Base-by-base conservation (phyloP, 2,888 invertebrate species). In the Erebia epiphron region DNA sequence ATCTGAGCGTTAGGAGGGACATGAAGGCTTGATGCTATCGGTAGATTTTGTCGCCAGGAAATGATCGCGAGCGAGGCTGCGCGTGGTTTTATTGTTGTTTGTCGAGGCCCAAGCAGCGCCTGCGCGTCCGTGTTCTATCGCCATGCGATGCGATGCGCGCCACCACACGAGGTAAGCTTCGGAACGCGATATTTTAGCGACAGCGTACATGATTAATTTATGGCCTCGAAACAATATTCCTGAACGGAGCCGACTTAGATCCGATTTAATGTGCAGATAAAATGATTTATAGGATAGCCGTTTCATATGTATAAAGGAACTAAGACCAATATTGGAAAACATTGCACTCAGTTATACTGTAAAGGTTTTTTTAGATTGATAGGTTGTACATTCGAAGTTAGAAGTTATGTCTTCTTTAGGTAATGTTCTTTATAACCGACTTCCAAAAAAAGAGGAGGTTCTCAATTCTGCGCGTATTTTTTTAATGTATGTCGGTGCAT, bases 141-240 rank as follows among this genome's bases (percentile, higher is more conserved):
- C 83, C 84, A 10, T 9, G 54, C 54, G 81, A 78, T 82, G 77
- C 85, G 88, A 87, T 83, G 90, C 86, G 83, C 86, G 83, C 86
- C 83, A 84, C 85, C 82, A 79, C 79, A 78, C 76, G 80, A 62
- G 79, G 82, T 82, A 86, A 83, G 84, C 82, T 82, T 81, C 83
- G 85, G 84, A 91, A 87, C 85, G 87, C 90, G 84, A 91, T 90
- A 92, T 90, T 91, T 92, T 89, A 91, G 91, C 91, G 92, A 92
- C 91, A 90, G 91, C 86, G 83, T 88, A 92, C 92, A 92, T 92
- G 92, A 92, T 92, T 92, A 91, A 92, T 92, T 92, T 92, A 92
- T 92, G 83, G 90, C 84, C 78, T 83, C 78, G 84, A 85, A 89
- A 90, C 86, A 83, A 87, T 89, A 89, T 88, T 87, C 85, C 79